Conservation (phyloP, 1,140 invertebrate genomes). For the Telenomus remus region DNA sequence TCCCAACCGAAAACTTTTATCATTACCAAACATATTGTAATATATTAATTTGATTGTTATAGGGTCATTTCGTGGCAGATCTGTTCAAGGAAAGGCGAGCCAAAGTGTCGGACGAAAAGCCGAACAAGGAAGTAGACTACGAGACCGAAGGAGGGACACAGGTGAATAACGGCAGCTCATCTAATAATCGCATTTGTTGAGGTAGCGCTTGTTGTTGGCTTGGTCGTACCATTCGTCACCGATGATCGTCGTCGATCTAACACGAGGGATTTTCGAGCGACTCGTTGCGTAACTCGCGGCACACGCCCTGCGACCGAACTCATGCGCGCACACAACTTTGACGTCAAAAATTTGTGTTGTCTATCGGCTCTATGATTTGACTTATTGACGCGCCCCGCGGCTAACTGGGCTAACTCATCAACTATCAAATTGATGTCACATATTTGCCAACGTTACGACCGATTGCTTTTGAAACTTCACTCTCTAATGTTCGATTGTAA, state of each 20-base stretch:
- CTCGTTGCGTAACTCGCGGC: constrained; percentile 42
- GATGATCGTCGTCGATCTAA: constrained; percentile 9
- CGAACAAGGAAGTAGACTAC: constrained; percentile 59
- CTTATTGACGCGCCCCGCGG: too few relatives aligned
- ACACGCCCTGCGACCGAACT: constrained; percentile 23
- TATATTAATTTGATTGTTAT: constrained; percentile 17
- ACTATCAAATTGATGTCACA: constrained; percentile 41
- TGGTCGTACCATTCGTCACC: constrained; percentile 39
- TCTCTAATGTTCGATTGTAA: too few relatives aligned
- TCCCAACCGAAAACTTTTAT: too few relatives aligned
- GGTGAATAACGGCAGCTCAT: constrained; percentile 73
- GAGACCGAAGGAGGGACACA: constrained; percentile 66
- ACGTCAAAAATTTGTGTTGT: constrained; percentile 18
- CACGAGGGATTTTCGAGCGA: constrained; percentile 25
- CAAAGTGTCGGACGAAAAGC: constrained; percentile 52
- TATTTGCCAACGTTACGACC: constrained; percentile 31
- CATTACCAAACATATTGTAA: too few relatives aligned
- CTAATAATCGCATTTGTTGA: constrained; percentile 69
- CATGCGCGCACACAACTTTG: constrained; percentile 8
- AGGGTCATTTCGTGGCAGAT: constrained; percentile 65
- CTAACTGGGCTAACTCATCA: too few relatives aligned
- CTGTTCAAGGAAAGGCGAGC: constrained; percentile 63
- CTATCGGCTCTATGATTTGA: too few relatives aligned
- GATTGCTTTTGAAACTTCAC: constrained; percentile 11
- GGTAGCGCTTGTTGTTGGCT: constrained; percentile 65